These are phyloP conservation scores for Pachyuromys duprasi DNA, from an alignment of 2,797 vertebrate genomes.

Conservation along the genomic window DNA sequence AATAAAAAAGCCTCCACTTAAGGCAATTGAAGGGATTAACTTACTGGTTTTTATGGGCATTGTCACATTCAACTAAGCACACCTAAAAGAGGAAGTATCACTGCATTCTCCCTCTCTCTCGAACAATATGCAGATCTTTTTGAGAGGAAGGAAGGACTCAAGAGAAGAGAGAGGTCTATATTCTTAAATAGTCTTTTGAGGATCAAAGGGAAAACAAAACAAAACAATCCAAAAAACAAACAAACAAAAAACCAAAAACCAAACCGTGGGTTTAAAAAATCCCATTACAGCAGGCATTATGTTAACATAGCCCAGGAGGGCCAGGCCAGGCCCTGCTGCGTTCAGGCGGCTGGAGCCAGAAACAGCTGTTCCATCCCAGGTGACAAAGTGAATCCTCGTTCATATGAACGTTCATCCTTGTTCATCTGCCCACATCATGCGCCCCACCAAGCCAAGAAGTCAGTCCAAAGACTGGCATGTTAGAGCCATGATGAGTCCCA, in stretches of 20 bases:
- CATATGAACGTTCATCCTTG: neutral
- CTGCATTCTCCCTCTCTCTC: slow-evolving; percentile 50
- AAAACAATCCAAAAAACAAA: neutral
- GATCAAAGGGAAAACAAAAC: neutral
- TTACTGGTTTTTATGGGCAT: slow-evolving; percentile 78
- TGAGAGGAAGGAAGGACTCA: slow-evolving; percentile 24
- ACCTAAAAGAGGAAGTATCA: slow-evolving; percentile 78
- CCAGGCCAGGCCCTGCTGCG: neutral
- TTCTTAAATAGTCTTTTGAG: slow-evolving; percentile 39
- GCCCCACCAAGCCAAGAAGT: neutral
- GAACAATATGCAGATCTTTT: slow-evolving; percentile 66
- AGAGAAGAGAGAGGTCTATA: slow-evolving; percentile 40
- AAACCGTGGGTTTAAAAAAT: neutral
- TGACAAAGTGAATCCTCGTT: neutral
- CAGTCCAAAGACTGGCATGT: neutral
- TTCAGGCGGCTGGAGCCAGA: neutral
- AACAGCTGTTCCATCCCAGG: neutral
- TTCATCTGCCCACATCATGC: neutral
- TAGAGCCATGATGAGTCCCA: neutral
- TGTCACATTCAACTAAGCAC: slow-evolving; percentile 84
- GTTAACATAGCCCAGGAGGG: neutral
- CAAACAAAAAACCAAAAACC: too few species aligned
- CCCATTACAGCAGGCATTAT: neutral
- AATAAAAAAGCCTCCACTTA: slow-evolving; percentile 53
- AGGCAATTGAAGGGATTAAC: slow-evolving; percentile 84